Base-by-base conservation (phyloP, 35 echinoderm and acorn worm species). In the Apostichopus japonicus region DNA sequence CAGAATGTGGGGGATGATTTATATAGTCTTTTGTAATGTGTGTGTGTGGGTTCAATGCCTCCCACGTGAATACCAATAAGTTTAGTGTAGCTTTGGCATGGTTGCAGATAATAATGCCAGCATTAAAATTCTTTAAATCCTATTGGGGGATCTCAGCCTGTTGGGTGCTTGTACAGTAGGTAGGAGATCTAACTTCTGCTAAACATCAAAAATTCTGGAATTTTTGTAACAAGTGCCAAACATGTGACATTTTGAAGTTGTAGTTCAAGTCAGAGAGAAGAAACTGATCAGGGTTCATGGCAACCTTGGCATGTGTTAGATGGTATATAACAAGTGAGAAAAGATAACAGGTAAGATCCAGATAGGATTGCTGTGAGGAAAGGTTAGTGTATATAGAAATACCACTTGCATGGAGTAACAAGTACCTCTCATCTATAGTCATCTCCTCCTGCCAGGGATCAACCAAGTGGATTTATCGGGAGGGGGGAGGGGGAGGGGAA, bases 101-200 rank as follows among this genome's bases (percentile, higher is more conserved):
- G 51, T 44, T 44, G 51, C n/a, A 51, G 51, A n/a, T 54, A 19
- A 55, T 52, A 52, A 83, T 83, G 79, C 44, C 23, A 83, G 79
- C 79, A 83, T 83, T 83, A 83, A 83, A 83, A 83, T 83, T 83
- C 79, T 83, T 83, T 17, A 83, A 83, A 83, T 83, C 79, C 51
- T 83, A 8, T 17, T 54, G 24, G 79, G 79, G 54, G 79, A 33
- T 9, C 9, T 4, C 77, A 22, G 77, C 21, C 51, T 19, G 17
- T 6, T 21, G 21, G 21, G 23, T 78, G 33, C 33, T 44, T 44
- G 33, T 1, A 77, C 65, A 77, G 75, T 22, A 78, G 77, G 33
- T 44, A 5, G 21, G 77, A 24, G 16, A 78, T 78, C 6, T 22
- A 78, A 78, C 51, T 78, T 33, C 77, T 78, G 23, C 19, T 25